Base-by-base conservation (phyloP, 2,888 invertebrate species). In the Dioctria rufipes region DNA sequence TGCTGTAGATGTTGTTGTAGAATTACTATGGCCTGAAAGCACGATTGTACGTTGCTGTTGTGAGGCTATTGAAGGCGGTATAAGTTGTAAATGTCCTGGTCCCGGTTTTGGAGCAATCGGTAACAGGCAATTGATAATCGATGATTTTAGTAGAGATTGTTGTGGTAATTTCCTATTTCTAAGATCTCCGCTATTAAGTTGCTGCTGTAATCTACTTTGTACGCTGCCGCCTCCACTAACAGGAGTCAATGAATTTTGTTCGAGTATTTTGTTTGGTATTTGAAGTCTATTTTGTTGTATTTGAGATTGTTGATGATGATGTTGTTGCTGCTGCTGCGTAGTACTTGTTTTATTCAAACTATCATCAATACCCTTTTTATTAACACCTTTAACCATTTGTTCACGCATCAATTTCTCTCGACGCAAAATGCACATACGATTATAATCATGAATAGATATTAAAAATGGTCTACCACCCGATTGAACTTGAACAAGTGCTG, bases 401-500 rank as follows among this genome's bases (percentile, higher is more conserved):
- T 93, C 90, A 49, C 92, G 92, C 85, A 93, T 91, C 3, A 93
- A 88, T 83, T 93, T 92, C 86, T 93, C 94, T 1, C 93, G 90
- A 5, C 94, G 90, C 87, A 94, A 91, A 80, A 93, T 91, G 87
- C 94, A 94, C 94, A 94, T 94, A 83, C 94, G 94, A 88, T 94
- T 95, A 88, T 94, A 95, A 85, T 95, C 95, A 73, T 93, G 93
- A 51, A 95, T 91, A 3, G 94, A 94, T 84, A 95, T 93, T 86
- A 95, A 94, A 88, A 93, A 95, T 0, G 95, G 93, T 85, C 93
- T 93, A n/a, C 95, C 95, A 0, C 94, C 93, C 0, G 94, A 93
- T 86, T 94, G 92, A 0, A 94, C 94, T 85, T 94, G 93, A n/a
- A 94, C 93, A 39, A 94, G 89, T 80, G 92, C 92, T 3, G 92